A percentile compares a stretch with the other conserved stretches of the same genome.
These are phyloP conservation scores for Petrolisthes manimaculis DNA, from an alignment of 2,888 invertebrate genomes.

Conservation along the genomic window DNA sequence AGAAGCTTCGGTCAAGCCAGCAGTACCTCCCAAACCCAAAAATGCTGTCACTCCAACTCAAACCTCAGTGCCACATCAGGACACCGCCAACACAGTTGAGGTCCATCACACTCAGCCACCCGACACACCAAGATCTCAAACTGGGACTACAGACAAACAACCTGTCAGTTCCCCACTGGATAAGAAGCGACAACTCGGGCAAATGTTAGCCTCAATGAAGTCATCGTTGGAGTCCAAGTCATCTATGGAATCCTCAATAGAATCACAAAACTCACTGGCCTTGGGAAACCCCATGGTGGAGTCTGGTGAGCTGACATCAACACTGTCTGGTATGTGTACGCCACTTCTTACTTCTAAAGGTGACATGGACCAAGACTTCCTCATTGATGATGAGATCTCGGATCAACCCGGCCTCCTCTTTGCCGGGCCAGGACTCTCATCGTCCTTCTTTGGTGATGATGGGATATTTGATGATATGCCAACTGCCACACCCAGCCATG, in stretches of 20 bases:
- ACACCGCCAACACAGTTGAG: neutral
- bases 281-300: slow-evolving; percentile 21
- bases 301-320: slow-evolving; percentile 46
- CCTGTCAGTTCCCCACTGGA: slow-evolving; percentile 8
- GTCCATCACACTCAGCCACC: neutral
- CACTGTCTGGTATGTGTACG: slow-evolving; percentile 54
- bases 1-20: slow-evolving; percentile 6
- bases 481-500: slow-evolving; percentile 37
- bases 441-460: slow-evolving; percentile 49
- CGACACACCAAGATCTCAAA: neutral
- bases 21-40: slow-evolving; percentile 17
- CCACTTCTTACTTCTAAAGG: slow-evolving; percentile 36
- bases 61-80: neutral
- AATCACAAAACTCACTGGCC: slow-evolving; percentile 34
- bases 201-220: slow-evolving; percentile 13
- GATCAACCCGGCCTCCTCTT: slow-evolving; percentile 89
- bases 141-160: neutral
- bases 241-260: slow-evolving; percentile 29
- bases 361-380: slow-evolving; percentile 74
- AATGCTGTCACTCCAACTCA: neutral
- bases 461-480: slow-evolving; percentile 40
- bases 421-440: slow-evolving; percentile 50
- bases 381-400: slow-evolving; percentile 90
- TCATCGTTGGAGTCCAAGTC: slow-evolving; percentile 28
- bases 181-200: slow-evolving; percentile 4